Evolutionary conservation across 2,113 vertebrate species (phyloP).

Genomic region (Butorides virescens): DNA sequence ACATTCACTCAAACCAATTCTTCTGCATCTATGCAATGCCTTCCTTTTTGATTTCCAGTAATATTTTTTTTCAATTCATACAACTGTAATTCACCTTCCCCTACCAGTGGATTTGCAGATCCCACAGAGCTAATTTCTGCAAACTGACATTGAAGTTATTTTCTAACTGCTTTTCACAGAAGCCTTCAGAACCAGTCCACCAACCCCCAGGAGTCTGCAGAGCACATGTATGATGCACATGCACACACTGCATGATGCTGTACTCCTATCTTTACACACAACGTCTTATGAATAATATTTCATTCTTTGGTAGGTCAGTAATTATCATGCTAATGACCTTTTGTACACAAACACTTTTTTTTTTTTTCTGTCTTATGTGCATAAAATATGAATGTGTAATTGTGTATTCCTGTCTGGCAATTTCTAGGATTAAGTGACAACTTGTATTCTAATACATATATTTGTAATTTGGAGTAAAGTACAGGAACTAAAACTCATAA

Average conservation of each 20-base stretch:
- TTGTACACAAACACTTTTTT: not conserved
- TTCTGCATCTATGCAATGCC: not conserved
- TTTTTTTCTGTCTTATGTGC: not conserved
- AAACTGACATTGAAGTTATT: not conserved
- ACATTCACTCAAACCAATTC: not conserved
- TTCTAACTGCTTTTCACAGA: not conserved
- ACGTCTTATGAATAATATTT: not conserved
- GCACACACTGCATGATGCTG: not conserved
- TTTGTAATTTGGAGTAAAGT: not conserved
- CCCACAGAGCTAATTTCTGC: not conserved
- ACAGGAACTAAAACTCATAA: not conserved
- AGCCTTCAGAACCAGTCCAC: not conserved
- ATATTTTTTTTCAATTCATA: not conserved
- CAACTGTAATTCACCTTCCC: not conserved
- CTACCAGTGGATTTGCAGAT: not conserved
- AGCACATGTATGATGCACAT: not conserved
- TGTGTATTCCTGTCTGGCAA: not conserved
- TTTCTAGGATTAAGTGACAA: not conserved
- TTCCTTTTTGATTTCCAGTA: not conserved
- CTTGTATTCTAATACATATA: not conserved
- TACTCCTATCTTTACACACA: not conserved
- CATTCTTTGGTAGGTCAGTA: not conserved
- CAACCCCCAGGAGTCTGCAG: not conserved
- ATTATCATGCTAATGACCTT: not conserved
- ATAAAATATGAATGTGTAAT: not conserved